Conservation (phyloP, 2,113 vertebrate genomes). For the Dissostichus mawsoni region DNA sequence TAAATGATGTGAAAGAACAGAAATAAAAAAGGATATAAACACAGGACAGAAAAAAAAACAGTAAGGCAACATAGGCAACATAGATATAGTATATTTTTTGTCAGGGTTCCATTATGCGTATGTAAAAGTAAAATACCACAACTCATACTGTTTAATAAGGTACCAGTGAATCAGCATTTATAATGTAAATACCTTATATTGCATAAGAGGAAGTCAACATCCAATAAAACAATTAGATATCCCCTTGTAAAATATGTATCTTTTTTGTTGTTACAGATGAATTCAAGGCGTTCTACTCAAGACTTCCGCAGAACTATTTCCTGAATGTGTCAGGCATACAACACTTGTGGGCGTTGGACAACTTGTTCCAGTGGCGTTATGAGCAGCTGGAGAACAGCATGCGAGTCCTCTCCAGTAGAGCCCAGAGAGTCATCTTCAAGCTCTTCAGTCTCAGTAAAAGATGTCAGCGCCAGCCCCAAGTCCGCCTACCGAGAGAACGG, state of each 20-base stretch:
- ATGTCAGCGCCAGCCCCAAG: conserved; percentile 93
- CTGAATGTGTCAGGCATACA: conserved; percentile 93
- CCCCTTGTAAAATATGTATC: neutral
- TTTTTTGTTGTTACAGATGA: conserved; percentile 86
- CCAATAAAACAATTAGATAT: neutral
- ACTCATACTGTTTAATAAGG: neutral
- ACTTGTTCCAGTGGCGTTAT: conserved; percentile 92
- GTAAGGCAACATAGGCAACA: neutral
- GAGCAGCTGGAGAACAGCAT: conserved; percentile 93
- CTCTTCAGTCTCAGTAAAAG: conserved; percentile 97
- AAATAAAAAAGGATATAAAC: neutral
- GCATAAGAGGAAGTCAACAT: neutral
- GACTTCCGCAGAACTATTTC: conserved; percentile 93
- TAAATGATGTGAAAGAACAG: neutral
- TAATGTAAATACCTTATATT: neutral
- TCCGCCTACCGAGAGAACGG: conserved; percentile 91
- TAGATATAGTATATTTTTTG: neutral
- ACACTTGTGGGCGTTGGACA: conserved; percentile 95
- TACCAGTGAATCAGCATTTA: neutral
- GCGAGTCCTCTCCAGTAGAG: conserved; percentile 90
- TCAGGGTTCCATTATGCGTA: neutral
- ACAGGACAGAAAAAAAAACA: conserved; percentile 1
- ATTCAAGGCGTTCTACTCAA: conserved; percentile 94
- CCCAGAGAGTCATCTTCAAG: conserved; percentile 94
- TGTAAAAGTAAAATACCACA: neutral